Evolutionary conservation across 2,888 invertebrate genomes (phyloP).

Genomic region (Athalia circularis): DNA sequence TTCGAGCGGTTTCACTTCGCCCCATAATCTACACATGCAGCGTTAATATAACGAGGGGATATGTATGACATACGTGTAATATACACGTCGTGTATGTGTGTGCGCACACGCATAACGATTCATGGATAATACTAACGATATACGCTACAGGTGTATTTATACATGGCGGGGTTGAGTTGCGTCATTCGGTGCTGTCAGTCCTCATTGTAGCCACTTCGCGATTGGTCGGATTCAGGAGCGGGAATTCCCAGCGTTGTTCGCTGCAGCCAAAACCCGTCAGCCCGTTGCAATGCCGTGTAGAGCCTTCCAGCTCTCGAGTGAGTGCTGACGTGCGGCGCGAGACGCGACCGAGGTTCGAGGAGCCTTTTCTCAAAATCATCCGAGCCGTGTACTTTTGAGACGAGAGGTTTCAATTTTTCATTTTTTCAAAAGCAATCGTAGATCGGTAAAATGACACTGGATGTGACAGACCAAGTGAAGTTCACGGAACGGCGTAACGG

Average conservation of each 20-base stretch:
- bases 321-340: background rate
- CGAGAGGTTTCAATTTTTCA: too few species aligned
- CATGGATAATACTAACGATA: background rate
- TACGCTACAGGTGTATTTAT: constrained; percentile 9
- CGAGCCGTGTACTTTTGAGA: background rate
- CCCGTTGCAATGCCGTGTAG: constrained; percentile 66
- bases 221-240: constrained; percentile 13
- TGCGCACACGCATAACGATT: background rate
- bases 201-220: background rate
- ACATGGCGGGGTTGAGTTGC: constrained; percentile 14
- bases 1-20: too few species aligned
- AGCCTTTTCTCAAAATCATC: background rate
- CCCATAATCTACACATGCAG: too few species aligned
- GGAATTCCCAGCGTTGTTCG: constrained; percentile 26
- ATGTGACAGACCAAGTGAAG: too few species aligned
- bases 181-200: constrained; percentile 28
- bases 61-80: background rate
- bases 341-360: background rate
- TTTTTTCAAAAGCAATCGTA: too few species aligned
- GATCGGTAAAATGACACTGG: too few species aligned
- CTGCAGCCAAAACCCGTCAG: constrained; percentile 57
- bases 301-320: constrained; percentile 19
- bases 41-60: too few species aligned
- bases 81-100: background rate
- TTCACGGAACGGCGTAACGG: too few species aligned